Percentiles rank a stretch among this genome's conserved stretches.
phyloP scores from a whole-genome alignment of 2,888 invertebrate genomes.

The Acanthosepion lycidas region DNA sequence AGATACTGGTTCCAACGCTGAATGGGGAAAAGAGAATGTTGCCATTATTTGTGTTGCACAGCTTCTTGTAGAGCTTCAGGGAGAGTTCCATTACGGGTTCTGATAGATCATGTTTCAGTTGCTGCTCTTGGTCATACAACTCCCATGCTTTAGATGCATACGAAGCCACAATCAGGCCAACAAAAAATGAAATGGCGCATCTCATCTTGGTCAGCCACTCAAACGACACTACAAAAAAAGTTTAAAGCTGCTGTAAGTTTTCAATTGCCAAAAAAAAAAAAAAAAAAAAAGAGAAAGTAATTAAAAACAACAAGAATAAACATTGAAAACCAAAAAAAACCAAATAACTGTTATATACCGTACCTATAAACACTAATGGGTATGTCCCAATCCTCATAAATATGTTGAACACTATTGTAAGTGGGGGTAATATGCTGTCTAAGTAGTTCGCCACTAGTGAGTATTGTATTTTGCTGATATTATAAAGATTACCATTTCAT shows the following conservation, averaged over 20 bases:
- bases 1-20: not conserved
- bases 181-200: not conserved
- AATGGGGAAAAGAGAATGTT: constrained; percentile 40
- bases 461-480: too few species aligned
- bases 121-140: not conserved
- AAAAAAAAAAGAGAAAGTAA: not conserved
- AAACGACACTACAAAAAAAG: not conserved
- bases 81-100: not conserved
- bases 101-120: constrained; percentile 23
- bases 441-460: too few species aligned
- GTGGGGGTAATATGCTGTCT: too few species aligned
- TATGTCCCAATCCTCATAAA: too few species aligned
- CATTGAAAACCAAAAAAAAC: not conserved
- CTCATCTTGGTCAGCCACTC: not conserved
- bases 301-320: not conserved
- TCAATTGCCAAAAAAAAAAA: not conserved
- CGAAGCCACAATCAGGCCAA: not conserved
- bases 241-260: too few species aligned
- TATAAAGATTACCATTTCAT: too few species aligned
- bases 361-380: too few species aligned
- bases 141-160: not conserved
- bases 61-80: constrained; percentile 15
- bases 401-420: too few species aligned
- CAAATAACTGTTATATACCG: too few species aligned
- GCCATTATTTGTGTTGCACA: constrained; percentile 37